Base-by-base conservation (phyloP, 1,140 invertebrate genomes). In the Coelopa frigida region DNA sequence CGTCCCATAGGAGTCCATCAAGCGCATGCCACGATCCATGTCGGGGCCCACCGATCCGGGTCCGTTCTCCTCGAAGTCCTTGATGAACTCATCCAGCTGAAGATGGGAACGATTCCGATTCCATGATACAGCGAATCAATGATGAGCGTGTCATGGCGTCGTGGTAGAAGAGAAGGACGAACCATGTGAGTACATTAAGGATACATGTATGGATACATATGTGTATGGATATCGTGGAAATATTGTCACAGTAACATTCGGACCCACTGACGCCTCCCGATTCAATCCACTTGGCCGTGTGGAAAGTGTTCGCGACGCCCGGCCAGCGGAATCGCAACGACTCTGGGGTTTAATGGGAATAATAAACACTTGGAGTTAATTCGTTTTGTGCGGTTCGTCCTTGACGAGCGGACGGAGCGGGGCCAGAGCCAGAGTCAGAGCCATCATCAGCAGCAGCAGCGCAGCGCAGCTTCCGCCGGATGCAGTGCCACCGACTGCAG, bases 31-130 rank as follows among this genome's bases (percentile, higher is more conserved):
- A 45, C 70, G 70, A 29, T 93, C 85, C 51, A 93, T 72, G 65
- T 92, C 77, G 11, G 80, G 70, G 0, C 80, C 84, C 22, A 89
- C 83, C 35, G 81, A 79, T 4, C 80, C 85, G 0, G 89, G 90
- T 0, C 89, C 89, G 53, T 85, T 76, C 0, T 56, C 59, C 47
- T 84, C 75, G 58, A 87, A 93, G 58, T 81, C 78, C 48, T 82
- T 75, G 1, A 83, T 73, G 64, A 93, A 92, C 1, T 76, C 71
- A 7, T 71, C 69, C 21, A 87, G 65, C 54, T 70, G 44, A 40
- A 37, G 35, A 37, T n/a, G 27, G 27, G 27, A 29, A 29, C n/a
- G 27, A 29, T n/a, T n/a, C n/a, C n/a, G n/a, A n/a, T n/a, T n/a
- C n/a, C n/a, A n/a, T n/a, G n/a, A n/a, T n/a, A n/a, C n/a, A n/a